phyloP scores from a whole-genome alignment of 1,140 invertebrate species.

The Megathymus violae region DNA sequence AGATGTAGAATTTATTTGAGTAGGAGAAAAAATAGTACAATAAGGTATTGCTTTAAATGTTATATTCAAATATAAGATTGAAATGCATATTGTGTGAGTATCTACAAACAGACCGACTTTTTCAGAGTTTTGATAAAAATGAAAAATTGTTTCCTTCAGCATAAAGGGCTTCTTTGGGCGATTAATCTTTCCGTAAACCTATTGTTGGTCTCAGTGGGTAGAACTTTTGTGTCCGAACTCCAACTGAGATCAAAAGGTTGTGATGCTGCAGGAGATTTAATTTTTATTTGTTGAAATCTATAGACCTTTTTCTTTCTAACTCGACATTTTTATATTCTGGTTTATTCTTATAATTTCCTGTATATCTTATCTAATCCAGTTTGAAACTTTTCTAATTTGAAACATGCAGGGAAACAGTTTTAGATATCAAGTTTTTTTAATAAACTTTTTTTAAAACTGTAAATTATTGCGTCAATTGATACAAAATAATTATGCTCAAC shows the following conservation, averaged over 20 bases:
- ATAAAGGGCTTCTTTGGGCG: slow-evolving; percentile 70
- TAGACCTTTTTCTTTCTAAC: too few species aligned
- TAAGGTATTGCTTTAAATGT: not conserved
- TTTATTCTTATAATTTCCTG: too few species aligned
- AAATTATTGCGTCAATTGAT: too few species aligned
- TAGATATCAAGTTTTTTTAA: too few species aligned
- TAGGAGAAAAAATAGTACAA: not conserved
- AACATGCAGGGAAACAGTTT: too few species aligned
- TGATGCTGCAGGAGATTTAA: slow-evolving; percentile 31
- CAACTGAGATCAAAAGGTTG: slow-evolving; percentile 69
- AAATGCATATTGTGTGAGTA: slow-evolving; percentile 10
- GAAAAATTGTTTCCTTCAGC: slow-evolving; percentile 74
- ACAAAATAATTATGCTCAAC: too few species aligned
- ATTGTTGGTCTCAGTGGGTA: slow-evolving; percentile 70
- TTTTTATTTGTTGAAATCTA: slow-evolving; percentile 30
- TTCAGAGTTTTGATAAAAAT: slow-evolving; percentile 76
- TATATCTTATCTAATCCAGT: too few species aligned
- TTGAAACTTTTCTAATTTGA: too few species aligned
- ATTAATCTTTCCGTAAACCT: slow-evolving; percentile 77
- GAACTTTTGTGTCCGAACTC: slow-evolving; percentile 72
- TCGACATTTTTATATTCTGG: too few species aligned
- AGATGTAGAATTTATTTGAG: too few species aligned
- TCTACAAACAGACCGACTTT: slow-evolving; percentile 36
- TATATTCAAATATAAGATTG: slow-evolving; percentile 1
- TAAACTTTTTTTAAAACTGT: too few species aligned